A percentile compares a stretch with the other conserved stretches of the same genome.
These are phyloP conservation scores for Gallinago paraguaiae DNA, from an alignment of 2,113 vertebrate species.

Conservation along the genomic window DNA sequence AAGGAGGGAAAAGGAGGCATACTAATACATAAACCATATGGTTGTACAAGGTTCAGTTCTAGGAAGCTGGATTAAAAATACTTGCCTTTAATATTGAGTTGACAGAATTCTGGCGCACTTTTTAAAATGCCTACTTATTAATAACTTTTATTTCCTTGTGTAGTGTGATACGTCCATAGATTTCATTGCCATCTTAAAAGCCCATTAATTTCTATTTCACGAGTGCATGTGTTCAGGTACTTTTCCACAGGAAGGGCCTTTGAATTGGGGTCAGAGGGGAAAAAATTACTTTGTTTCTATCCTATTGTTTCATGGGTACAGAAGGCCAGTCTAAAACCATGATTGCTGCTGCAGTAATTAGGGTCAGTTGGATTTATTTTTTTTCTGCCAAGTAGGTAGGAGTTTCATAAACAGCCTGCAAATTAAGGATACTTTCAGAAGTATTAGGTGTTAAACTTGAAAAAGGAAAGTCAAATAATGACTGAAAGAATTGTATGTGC, in stretches of 20 bases:
- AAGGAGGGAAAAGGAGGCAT: background rate
- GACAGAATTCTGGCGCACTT: background rate
- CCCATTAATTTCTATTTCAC: background rate
- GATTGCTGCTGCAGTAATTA: background rate
- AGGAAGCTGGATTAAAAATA: background rate
- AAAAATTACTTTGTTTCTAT: background rate
- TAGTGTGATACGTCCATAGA: background rate
- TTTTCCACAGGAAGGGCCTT: background rate
- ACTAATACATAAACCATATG: background rate
- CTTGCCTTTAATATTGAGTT: background rate
- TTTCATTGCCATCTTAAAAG: background rate
- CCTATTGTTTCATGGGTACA: background rate
- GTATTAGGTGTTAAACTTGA: background rate
- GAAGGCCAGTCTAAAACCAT: background rate
- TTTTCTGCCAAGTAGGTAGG: background rate
- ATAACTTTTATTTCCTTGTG: background rate
- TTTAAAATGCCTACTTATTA: background rate
- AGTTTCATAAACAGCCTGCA: background rate
- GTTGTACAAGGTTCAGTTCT: background rate
- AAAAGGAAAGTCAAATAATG: background rate
- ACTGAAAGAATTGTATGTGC: background rate
- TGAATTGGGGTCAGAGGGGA: background rate
- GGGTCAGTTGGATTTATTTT: background rate
- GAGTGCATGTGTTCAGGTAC: background rate
- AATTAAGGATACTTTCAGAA: background rate